Conservation (phyloP, 2,888 invertebrate genomes). For the Apodemia duryi region DNA sequence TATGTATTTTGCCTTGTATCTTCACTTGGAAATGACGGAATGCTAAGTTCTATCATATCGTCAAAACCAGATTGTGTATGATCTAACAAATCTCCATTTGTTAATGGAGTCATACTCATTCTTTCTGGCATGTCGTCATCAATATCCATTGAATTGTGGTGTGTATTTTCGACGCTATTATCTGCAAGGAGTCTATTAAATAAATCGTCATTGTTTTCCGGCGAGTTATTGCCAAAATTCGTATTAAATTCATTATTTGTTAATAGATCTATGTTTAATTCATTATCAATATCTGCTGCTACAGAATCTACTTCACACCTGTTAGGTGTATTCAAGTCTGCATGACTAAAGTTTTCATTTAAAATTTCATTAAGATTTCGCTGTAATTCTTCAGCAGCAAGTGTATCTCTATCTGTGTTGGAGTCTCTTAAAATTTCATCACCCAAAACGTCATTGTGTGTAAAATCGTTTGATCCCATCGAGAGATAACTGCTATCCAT, state of each 20-base stretch:
- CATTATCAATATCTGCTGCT: slow-evolving; percentile 51
- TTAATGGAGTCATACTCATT: slow-evolving; percentile 59
- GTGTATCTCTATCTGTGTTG: slow-evolving; percentile 48
- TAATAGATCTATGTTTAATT: slow-evolving; percentile 40
- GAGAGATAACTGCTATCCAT: slow-evolving; percentile 44
- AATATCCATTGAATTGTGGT: slow-evolving; percentile 35
- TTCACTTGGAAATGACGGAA: slow-evolving; percentile 65
- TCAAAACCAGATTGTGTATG: slow-evolving; percentile 60
- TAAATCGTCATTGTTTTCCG: slow-evolving; percentile 59
- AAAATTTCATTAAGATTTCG: slow-evolving; percentile 66
- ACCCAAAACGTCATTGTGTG: slow-evolving; percentile 54
- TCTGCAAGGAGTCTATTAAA: slow-evolving; percentile 59
- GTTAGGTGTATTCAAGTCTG: slow-evolving; percentile 51
- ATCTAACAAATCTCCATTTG: slow-evolving; percentile 65
- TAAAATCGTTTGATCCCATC: slow-evolving; percentile 45
- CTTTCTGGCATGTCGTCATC: slow-evolving; percentile 53
- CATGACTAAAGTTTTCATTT: slow-evolving; percentile 66
- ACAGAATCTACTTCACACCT: slow-evolving; percentile 42
- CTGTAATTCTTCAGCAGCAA: slow-evolving; percentile 64
- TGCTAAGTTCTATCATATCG: slow-evolving; percentile 65
- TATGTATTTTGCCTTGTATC: slow-evolving; percentile 49
- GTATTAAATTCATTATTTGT: slow-evolving; percentile 44
- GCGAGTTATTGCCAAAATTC: slow-evolving; percentile 51
- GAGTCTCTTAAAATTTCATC: slow-evolving; percentile 54
- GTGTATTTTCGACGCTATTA: slow-evolving; percentile 40